Conservation (phyloP, 2,797 vertebrate species). For the Sebastes iracundus region DNA sequence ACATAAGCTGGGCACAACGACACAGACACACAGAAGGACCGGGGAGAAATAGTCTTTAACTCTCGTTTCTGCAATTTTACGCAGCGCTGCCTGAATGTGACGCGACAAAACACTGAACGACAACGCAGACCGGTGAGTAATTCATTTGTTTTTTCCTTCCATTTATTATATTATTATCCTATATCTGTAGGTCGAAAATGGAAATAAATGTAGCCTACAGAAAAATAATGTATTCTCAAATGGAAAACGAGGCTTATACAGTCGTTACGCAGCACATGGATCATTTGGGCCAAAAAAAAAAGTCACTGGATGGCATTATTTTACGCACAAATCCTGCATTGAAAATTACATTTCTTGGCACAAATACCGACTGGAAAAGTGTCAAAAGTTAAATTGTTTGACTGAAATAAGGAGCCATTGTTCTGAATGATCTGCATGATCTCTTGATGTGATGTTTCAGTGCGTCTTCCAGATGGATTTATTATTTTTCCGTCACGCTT, state of each 20-base stretch:
- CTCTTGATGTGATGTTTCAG: not conserved
- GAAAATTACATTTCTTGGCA: not conserved
- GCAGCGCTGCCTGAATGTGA: constrained; percentile 42
- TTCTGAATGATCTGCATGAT: not conserved
- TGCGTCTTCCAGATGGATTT: not conserved
- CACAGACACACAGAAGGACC: not conserved
- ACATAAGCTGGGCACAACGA: constrained; percentile 11
- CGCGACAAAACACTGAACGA: not conserved
- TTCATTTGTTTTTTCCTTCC: not conserved
- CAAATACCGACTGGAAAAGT: not conserved
- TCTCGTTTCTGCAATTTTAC: not conserved
- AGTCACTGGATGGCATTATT: not conserved
- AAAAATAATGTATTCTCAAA: not conserved
- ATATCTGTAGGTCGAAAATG: too few species aligned
- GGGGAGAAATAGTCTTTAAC: not conserved
- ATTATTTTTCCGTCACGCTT: not conserved
- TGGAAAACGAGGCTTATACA: not conserved
- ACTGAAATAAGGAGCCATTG: not conserved
- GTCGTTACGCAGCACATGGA: not conserved
- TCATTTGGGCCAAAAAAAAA: not conserved
- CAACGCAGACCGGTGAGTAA: constrained; percentile 44
- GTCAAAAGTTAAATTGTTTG: not conserved
- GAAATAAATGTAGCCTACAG: not conserved
- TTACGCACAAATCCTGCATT: not conserved
- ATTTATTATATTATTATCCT: not conserved